A percentile compares a stretch with the other conserved stretches of the same genome.
Evolutionary conservation across 2,113 vertebrate genomes (phyloP).

Genomic region (Trogon melanurus): DNA sequence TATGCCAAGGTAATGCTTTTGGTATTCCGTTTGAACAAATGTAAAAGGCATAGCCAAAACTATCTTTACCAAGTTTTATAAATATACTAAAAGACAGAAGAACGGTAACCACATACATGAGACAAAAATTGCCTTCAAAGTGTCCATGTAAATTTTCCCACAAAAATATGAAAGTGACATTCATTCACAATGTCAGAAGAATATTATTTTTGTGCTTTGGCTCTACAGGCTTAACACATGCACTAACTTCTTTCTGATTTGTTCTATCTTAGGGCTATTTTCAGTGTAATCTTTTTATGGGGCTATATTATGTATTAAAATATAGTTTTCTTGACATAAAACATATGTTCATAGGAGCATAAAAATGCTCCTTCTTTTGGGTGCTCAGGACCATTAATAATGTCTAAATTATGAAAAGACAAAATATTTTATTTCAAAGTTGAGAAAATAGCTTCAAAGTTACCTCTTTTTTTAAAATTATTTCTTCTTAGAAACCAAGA

Average conservation of each 20-base stretch:
- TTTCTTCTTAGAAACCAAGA: background rate
- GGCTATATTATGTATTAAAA: slow-evolving; percentile 48
- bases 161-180: slow-evolving; percentile 57
- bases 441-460: background rate
- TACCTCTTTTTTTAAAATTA: background rate
- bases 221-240: slow-evolving; percentile 56
- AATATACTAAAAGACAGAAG: slow-evolving; percentile 9
- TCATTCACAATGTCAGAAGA: slow-evolving; percentile 61
- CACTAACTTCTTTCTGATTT: slow-evolving; percentile 64
- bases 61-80: background rate
- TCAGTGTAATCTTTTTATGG: slow-evolving; percentile 38
- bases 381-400: background rate
- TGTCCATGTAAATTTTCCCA: slow-evolving; percentile 53
- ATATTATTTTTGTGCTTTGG: slow-evolving; percentile 59
- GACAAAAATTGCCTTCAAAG: slow-evolving; percentile 40
- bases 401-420: background rate
- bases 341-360: slow-evolving; percentile 28
- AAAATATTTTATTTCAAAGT: background rate
- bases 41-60: background rate
- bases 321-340: slow-evolving; percentile 43
- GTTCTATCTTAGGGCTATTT: slow-evolving; percentile 58
- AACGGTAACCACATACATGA: background rate
- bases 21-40: background rate
- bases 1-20: background rate
- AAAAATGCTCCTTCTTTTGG: slow-evolving; percentile 34